Evolutionary conservation across 2,113 vertebrate genomes (phyloP), one percentile per base, ranked within the genome.

Genomic region (Cricetomys ansorgei): DNA sequence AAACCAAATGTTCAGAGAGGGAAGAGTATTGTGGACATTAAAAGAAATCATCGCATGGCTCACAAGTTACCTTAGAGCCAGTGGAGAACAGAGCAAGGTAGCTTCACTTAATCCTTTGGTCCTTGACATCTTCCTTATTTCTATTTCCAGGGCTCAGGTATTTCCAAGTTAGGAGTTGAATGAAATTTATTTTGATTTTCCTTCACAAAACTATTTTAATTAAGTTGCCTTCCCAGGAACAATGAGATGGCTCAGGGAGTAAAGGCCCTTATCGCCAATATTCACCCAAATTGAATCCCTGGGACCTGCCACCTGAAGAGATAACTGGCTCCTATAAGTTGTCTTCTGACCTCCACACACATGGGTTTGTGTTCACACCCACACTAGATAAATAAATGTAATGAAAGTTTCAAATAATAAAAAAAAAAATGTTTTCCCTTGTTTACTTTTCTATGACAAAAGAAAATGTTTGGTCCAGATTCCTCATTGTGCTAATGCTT

Each of bases 171-270:
- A 65, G 34, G 48, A 92, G 43, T 15, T 88, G 19, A 92, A 48
- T 92, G 72, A 45, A 37, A 50, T 81, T 62, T 96, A 15, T 81
- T 91, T 94, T 75, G 23, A 57, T 89, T 89, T 73, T 59, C 40
- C 8, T 93, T 93, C 96, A 79, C 8, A 57, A 91, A 93, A 91
- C 31, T 86, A 81, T 81, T 90, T 80, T 87, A 79, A 40, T 89
- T 95, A 76, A 86, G 83, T 93, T 83, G 34, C 34, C 10, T 96
- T 96, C 73, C 37, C 23, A 85, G 40, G 13, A 29, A 13, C 13
- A 10, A n/a, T 62, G n/a, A 62, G n/a, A 62, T 62, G n/a, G 25
- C 25, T 83, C 13, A 83, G 13, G 25, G 15, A 45, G 8, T 64
- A 84, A 64, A 64, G n/a, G 11, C 8, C 2, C 16, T 84, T 64